Percentiles rank a stretch among this genome's conserved stretches.
These are phyloP conservation scores for Falco columbarius DNA, from an alignment of 2,797 vertebrate species.

Conservation along the genomic window DNA sequence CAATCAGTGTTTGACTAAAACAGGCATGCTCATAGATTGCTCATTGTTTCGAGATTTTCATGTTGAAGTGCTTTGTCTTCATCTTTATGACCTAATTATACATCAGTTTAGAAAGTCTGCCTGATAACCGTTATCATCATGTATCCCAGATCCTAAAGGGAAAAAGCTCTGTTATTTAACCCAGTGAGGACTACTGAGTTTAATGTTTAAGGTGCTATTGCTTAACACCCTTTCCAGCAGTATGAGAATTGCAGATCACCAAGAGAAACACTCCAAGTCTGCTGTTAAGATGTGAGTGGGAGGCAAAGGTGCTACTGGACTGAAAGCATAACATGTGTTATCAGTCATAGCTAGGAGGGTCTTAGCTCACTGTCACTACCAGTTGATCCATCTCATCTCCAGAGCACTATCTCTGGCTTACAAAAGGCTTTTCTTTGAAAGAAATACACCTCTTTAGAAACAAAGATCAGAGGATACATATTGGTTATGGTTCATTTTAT, in stretches of 20 bases:
- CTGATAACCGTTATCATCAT: rapidly evolving
- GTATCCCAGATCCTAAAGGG: neutral
- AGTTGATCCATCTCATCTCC: neutral
- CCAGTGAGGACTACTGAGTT: neutral
- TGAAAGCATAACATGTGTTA: neutral
- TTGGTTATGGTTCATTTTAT: neutral
- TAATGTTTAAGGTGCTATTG: neutral
- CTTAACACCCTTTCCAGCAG: neutral
- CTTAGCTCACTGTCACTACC: neutral
- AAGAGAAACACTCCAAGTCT: neutral
- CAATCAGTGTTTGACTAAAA: neutral
- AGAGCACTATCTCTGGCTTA: neutral
- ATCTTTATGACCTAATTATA: neutral
- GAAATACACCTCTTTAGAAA: neutral
- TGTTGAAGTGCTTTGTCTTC: neutral
- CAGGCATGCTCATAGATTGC: neutral
- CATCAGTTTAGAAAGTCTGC: neutral
- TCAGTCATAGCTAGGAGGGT: neutral
- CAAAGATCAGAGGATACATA: neutral
- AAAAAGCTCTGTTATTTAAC: neutral
- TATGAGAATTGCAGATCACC: neutral
- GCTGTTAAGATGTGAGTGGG: neutral
- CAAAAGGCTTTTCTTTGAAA: neutral
- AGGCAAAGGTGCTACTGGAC: neutral
- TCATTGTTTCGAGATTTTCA: neutral